These are phyloP conservation scores for Istiophorus platypterus DNA, from an alignment of 2,113 vertebrate species.

Conservation along the genomic window DNA sequence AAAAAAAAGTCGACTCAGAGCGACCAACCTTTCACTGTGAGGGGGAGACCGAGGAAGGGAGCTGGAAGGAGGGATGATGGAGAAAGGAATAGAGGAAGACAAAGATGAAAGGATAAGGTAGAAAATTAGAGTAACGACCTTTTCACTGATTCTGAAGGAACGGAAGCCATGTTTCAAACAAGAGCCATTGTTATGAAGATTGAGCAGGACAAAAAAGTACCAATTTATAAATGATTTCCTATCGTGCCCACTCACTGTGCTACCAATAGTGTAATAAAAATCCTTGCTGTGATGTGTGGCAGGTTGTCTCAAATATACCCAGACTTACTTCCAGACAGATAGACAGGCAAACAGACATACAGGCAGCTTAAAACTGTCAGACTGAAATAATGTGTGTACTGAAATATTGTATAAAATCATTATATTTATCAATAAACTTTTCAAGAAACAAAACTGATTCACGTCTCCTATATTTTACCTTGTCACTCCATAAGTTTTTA, in stretches of 20 bases:
- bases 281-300: slow-evolving; percentile 27
- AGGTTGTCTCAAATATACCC: slow-evolving; percentile 50
- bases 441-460: slow-evolving; percentile 71
- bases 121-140: slow-evolving; percentile 57
- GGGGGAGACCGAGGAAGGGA: slow-evolving; percentile 5
- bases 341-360: slow-evolving; percentile 54
- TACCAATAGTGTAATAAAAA: slow-evolving; percentile 40
- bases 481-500: slow-evolving; percentile 24
- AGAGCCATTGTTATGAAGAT: slow-evolving; percentile 66
- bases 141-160: slow-evolving; percentile 76
- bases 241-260: slow-evolving; percentile 77
- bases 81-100: slow-evolving; percentile 2
- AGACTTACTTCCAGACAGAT: slow-evolving; percentile 31
- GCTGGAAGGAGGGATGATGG: neutral
- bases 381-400: slow-evolving; percentile 77
- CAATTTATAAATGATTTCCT: slow-evolving; percentile 54
- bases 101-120: slow-evolving; percentile 19
- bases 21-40: slow-evolving; percentile 79
- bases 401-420: slow-evolving; percentile 84
- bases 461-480: slow-evolving; percentile 27
- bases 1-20: slow-evolving; percentile 46
- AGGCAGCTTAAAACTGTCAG: slow-evolving; percentile 62
- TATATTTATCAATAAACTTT: slow-evolving; percentile 87
- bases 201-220: slow-evolving; percentile 48
- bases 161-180: slow-evolving; percentile 80